A percentile compares a stretch with the other conserved stretches of the same genome.
Evolutionary conservation across 2,113 vertebrate genomes (phyloP).

Genomic region (Trogon surrucura): DNA sequence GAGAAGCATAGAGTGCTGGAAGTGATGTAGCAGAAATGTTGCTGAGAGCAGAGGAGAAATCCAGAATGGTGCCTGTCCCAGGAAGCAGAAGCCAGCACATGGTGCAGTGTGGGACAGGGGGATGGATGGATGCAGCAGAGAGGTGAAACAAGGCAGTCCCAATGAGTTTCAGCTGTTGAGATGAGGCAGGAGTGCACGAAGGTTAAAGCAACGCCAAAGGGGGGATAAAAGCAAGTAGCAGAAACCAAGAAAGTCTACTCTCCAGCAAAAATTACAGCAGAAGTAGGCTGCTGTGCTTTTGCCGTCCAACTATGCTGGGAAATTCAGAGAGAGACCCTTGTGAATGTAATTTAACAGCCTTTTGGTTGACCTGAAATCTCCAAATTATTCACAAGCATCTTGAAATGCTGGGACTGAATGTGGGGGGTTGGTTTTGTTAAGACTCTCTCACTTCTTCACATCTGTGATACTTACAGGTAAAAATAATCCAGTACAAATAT

Average conservation of each 20-base stretch:
- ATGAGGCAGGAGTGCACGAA: not conserved
- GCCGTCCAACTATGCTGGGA: not conserved
- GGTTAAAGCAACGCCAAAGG: not conserved
- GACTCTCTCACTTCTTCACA: not conserved
- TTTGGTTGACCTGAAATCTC: not conserved
- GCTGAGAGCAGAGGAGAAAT: not conserved
- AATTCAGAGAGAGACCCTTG: not conserved
- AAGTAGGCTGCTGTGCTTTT: not conserved
- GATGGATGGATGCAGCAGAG: not conserved
- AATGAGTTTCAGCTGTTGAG: not conserved
- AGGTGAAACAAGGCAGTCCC: not conserved
- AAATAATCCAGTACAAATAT: conserved; percentile 28
- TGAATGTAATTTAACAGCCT: not conserved
- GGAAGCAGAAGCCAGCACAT: not conserved
- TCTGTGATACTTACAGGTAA: not conserved
- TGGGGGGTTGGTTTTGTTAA: not conserved
- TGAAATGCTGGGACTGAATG: not conserved
- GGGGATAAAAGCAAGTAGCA: not conserved
- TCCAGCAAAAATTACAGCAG: not conserved
- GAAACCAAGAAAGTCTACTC: not conserved
- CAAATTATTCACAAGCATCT: not conserved
- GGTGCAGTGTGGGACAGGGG: not conserved
- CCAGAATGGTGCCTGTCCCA: rapidly evolving
- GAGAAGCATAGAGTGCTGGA: not conserved
- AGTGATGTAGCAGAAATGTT: not conserved